Evolutionary conservation across 2,113 vertebrate genomes (phyloP), one percentile per base, ranked within the genome.

Genomic region (Hydrolagus affinis): DNA sequence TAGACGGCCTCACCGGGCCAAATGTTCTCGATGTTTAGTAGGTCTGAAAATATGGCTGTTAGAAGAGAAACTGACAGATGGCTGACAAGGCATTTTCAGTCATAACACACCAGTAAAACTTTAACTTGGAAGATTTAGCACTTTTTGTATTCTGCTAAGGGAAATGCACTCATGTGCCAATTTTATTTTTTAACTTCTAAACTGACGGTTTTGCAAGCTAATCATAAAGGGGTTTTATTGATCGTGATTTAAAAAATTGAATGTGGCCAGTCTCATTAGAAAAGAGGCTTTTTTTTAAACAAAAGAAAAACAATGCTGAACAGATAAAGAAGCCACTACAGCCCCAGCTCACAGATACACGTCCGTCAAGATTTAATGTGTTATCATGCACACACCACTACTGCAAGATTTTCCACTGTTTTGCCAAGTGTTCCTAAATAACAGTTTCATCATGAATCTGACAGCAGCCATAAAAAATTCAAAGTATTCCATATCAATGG

Each of bases 81-180:
- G 98, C 98, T 99, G 97, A 99, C 96, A 96, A 95, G 94, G 96
- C 97, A 96, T 97, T 98, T 98, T 98, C 96, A 95, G 95, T 95
- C 96, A 97, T 97, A 98, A 98, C 94, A 95, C 95, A 95, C 95
- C 96, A 97, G 97, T 98, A 98, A 98, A 99, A 99, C 96, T 98
- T 98, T 97, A 97, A 96, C 96, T 95, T 93, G 87, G 92, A 95
- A 97, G 98, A 99, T 98, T 98, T 98, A 98, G 94, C 96, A 95
- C 92, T 91, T 94, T 44, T 95, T 90, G 93, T 93, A 92, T 93
- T 95, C 93, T 95, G 97, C 95, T 96, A 96, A 97, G 96, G 95
- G 96, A 97, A 96, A 95, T 95, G 95, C 95, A 96, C 95, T 94
- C 94, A 93, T 96, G 95, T 95, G 95, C 95, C 96, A 94, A 95